Evolutionary conservation across 2,888 invertebrate genomes (phyloP).

Genomic region (Cephus runcator): DNA sequence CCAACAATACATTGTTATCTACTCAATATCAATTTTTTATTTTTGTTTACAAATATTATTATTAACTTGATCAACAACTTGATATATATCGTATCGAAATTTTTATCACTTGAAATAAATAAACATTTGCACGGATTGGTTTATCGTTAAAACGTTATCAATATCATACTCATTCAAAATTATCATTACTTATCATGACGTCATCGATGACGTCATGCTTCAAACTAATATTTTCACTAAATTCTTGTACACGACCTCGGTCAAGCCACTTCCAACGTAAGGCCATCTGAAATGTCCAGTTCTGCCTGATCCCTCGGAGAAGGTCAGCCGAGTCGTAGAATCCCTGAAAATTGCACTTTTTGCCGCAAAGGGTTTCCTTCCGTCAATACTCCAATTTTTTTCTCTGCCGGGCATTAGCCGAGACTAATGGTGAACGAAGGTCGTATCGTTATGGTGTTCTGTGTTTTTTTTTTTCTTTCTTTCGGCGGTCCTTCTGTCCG

Average conservation of each 20-base stretch:
- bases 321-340: background rate
- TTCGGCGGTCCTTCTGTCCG: background rate
- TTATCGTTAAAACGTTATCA: no score
- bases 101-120: background rate
- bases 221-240: background rate
- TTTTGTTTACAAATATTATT: background rate
- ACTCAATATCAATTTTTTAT: background rate
- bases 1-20: background rate
- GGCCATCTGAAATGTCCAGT: background rate
- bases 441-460: conserved; percentile 34
- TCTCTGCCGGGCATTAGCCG: conserved; percentile 29
- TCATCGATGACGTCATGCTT: no score
- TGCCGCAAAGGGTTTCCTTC: conserved; percentile 45
- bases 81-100: background rate
- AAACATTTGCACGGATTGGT: background rate
- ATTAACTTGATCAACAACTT: background rate
- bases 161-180: background rate
- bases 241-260: background rate
- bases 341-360: conserved; percentile 6
- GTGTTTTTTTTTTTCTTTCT: conserved; percentile 18
- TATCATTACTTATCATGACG: background rate
- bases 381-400: conserved; percentile 62
- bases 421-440: conserved; percentile 42
- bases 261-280: background rate
- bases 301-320: background rate